Percentiles rank a stretch among this genome's conserved stretches.
These are phyloP conservation scores for Mongoloraphidia duomilia DNA, from an alignment of 2,888 invertebrate species.

Conservation along the genomic window DNA sequence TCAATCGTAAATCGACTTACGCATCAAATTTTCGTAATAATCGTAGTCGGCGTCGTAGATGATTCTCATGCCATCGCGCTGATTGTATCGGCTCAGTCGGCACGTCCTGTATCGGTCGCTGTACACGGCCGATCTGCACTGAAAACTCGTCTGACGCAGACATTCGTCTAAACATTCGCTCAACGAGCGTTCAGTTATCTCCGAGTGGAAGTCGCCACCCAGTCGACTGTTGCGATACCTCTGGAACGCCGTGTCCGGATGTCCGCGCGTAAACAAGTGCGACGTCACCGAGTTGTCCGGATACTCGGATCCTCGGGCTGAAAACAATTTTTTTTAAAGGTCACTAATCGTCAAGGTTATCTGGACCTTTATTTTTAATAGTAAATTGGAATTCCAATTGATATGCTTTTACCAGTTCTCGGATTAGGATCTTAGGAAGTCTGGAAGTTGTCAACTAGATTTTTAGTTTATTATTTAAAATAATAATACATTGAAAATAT, in stretches of 20 bases:
- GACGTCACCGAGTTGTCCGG: conserved; percentile 77
- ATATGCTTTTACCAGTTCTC: too few species aligned
- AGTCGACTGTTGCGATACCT: conserved; percentile 73
- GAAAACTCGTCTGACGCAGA: conserved; percentile 75
- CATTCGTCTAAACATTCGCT: conserved; percentile 87
- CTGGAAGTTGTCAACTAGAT: too few species aligned
- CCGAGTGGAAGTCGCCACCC: conserved; percentile 78
- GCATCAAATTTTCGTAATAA: conserved; percentile 86
- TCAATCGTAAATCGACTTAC: conserved; percentile 40
- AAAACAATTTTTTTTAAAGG: conserved; percentile 20
- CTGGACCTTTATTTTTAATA: too few species aligned
- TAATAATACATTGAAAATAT: too few species aligned
- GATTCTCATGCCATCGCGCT: conserved; percentile 74
- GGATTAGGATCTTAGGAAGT: too few species aligned
- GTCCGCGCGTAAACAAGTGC: conserved; percentile 67
- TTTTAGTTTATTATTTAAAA: too few species aligned
- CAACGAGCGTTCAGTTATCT: conserved; percentile 73
- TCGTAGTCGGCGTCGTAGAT: conserved; percentile 86
- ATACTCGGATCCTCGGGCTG: conserved; percentile 78
- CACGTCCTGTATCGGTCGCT: conserved; percentile 76
- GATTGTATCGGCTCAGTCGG: conserved; percentile 71
- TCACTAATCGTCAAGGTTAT: too few species aligned
- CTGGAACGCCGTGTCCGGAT: conserved; percentile 81
- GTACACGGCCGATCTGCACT: conserved; percentile 79
- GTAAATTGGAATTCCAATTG: too few species aligned